phyloP scores from a whole-genome alignment of 1,140 invertebrate species.

The Micrasema longulum region DNA sequence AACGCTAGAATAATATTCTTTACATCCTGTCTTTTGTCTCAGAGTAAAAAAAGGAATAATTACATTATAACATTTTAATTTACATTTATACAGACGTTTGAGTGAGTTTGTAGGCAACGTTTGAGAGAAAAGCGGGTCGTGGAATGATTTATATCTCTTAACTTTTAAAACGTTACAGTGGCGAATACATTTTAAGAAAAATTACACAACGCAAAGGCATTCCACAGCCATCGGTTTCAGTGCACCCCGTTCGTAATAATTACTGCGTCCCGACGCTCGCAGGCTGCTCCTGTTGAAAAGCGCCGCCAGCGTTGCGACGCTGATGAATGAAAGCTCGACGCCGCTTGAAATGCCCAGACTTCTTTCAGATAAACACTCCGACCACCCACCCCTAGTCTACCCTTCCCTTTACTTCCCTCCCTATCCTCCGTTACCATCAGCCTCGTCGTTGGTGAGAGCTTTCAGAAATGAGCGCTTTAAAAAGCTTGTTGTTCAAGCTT shows the following conservation, averaged over 20 bases:
- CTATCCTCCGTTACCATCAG: neutral
- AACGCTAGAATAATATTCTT: no score
- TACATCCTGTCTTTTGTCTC: no score
- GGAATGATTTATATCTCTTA: no score
- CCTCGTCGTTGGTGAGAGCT: neutral
- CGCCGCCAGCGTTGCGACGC: conserved; percentile 30
- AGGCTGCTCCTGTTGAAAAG: conserved; percentile 10
- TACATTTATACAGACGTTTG: no score
- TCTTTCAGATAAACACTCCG: conserved; percentile 36
- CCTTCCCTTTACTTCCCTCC: neutral
- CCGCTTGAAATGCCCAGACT: conserved; percentile 36
- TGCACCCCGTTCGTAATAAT: conserved; percentile 27
- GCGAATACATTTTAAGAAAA: no score
- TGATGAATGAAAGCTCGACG: conserved; percentile 37
- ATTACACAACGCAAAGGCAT: neutral
- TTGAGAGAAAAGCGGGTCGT: no score
- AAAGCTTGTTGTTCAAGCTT: conserved; percentile 30
- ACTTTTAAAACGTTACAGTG: no score
- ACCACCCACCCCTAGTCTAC: neutral
- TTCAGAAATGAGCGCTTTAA: conserved; percentile 28
- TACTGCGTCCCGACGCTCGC: conserved; percentile 10
- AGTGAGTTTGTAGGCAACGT: no score
- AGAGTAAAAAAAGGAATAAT: no score
- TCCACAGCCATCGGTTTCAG: neutral
- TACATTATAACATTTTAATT: no score